phyloP scores from a whole-genome alignment of 2,113 vertebrate genomes.

The Ammodytes marinus region DNA sequence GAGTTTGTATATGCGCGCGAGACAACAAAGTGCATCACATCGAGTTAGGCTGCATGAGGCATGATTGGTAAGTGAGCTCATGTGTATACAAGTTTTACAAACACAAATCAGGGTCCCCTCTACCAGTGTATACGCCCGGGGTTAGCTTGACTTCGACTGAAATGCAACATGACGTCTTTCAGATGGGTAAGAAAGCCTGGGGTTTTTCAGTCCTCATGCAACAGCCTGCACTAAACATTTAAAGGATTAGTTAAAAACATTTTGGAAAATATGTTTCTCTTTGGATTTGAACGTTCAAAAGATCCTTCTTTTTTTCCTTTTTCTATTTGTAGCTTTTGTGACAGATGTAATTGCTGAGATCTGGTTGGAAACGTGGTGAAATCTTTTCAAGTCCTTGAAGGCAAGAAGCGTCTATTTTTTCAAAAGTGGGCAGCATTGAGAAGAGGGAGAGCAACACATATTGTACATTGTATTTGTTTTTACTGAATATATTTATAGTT shows the following conservation, averaged over 20 bases:
- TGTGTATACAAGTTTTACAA: constrained; percentile 49
- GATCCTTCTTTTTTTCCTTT: too few species aligned
- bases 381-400: too few species aligned
- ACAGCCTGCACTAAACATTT: neutral
- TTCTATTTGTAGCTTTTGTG: too few species aligned
- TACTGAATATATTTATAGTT: too few species aligned
- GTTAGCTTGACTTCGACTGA: constrained; percentile 8
- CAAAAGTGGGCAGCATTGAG: too few species aligned
- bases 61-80: constrained; percentile 41
- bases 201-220: neutral
- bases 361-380: too few species aligned
- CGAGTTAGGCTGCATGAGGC: neutral
- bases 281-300: too few species aligned
- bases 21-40: constrained; percentile 25
- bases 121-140: constrained; percentile 7
- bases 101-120: constrained; percentile 51
- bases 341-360: too few species aligned
- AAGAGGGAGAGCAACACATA: too few species aligned
- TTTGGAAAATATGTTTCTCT: neutral
- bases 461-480: too few species aligned
- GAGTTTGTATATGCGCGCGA: constrained; percentile 47
- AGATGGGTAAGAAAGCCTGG: neutral
- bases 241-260: neutral
- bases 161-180: constrained; percentile 6
- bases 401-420: too few species aligned